Base-by-base conservation (phyloP, 53 echinoderm and acorn worm genomes). In the Holothuria scabra region DNA sequence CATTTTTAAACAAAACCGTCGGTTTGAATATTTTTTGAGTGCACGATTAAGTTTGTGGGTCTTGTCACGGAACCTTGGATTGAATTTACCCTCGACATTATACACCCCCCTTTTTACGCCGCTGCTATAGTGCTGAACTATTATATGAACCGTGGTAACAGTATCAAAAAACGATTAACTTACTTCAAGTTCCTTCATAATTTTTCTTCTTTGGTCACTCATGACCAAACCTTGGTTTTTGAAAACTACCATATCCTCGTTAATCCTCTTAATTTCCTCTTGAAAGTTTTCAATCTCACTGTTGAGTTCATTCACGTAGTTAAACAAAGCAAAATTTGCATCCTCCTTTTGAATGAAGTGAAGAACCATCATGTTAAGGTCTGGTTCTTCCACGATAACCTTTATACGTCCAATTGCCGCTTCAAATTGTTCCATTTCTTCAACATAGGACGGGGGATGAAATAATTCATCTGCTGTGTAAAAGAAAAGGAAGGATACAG, bases 221-320 rank as follows among this genome's bases (percentile, higher is more conserved):
- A 99, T 67, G 26, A 87, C 87, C 85, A 93, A 79, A 18, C 93
- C 99, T 52, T 95, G 99, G 38, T 90, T 83, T 34, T 99, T 84
- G 82, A 95, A 99, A 31, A 76, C 78, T 56, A 76, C 57, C 66
- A 93, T 99, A 67, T 93, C 91, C 28, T 60, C 64, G 29, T 89
- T 87, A 13, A 87, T 67, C 59, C 76, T 71, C 65, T 79, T 66
- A 52, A 94, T 94, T 55, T 82, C 89, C 6, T 93, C 93, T n/a
- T 95, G 94, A 56, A 92, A 71, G 65, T 89, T 61, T 60, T 95
- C 90, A 23, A 88, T 91, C 30, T 99, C 93, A 76, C 87, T 87
- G 87, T 94, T 99, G 49, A 99, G 57, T 60, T 99, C 99, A 67
- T 95, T 99, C 49, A 99, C 95, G 85, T 99, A 99, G 84, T 99